phyloP scores from a whole-genome alignment of 2,113 vertebrate genomes.

The Takifugu flavidus region DNA sequence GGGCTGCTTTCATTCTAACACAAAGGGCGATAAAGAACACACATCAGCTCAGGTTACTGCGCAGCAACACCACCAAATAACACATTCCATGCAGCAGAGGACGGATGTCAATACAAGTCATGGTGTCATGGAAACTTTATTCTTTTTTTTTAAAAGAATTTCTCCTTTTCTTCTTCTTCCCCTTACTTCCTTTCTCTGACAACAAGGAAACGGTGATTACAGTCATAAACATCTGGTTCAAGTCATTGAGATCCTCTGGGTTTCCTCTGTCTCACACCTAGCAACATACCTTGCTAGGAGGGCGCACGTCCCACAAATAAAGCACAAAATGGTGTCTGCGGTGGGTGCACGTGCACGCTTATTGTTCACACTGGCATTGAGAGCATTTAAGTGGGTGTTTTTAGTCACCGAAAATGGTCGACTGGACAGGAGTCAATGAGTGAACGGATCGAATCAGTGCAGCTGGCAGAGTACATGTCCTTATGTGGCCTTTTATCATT shows the following conservation, averaged over 20 bases:
- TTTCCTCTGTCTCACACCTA: neutral
- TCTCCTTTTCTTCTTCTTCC: constrained; percentile 10
- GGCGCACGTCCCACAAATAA: neutral
- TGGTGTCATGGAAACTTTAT: neutral
- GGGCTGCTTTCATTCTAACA: constrained; percentile 86
- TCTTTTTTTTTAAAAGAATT: constrained; percentile 6
- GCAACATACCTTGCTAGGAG: constrained; percentile 16
- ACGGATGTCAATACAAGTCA: neutral
- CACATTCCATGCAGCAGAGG: no score
- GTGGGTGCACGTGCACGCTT: constrained; percentile 35
- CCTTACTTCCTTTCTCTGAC: constrained; percentile 15
- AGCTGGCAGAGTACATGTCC: neutral
- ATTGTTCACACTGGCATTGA: constrained; percentile 46
- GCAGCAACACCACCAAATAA: no score
- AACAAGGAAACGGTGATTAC: constrained; percentile 26
- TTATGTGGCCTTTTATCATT: no score
- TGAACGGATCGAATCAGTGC: constrained; percentile 40
- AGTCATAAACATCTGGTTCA: constrained; percentile 5
- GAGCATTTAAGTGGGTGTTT: constrained; percentile 51
- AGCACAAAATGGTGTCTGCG: constrained; percentile 26
- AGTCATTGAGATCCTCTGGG: constrained; percentile 1
- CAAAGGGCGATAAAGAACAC: neutral
- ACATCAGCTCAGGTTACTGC: neutral
- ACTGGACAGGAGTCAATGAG: constrained; percentile 54
- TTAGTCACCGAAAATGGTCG: constrained; percentile 43